Evolutionary conservation across 2,113 vertebrate species (phyloP).

Genomic region (Oryzias melastigma): DNA sequence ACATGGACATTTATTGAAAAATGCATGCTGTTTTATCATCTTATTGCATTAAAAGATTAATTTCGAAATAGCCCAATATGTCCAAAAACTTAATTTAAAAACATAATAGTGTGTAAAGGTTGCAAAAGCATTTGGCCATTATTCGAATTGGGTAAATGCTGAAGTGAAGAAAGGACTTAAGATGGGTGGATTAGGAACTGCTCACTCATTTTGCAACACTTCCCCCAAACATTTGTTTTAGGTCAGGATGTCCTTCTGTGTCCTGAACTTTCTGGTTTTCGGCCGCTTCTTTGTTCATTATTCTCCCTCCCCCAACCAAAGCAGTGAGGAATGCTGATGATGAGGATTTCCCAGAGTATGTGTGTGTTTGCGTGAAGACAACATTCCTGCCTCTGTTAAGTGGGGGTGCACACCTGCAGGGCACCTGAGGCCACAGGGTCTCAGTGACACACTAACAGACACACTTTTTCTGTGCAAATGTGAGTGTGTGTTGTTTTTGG

Average conservation of each 20-base stretch:
- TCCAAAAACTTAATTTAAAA: too few species aligned
- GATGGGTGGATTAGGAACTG: neutral
- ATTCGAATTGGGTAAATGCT: too few species aligned
- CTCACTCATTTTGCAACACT: neutral
- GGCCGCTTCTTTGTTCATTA: conserved; percentile 61
- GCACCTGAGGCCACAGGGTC: conserved; percentile 74
- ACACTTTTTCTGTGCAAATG: conserved; percentile 18
- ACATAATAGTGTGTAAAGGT: too few species aligned
- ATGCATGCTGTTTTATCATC: too few species aligned
- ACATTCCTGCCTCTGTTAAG: conserved; percentile 63
- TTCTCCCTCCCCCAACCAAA: conserved; percentile 53
- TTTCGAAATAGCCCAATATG: too few species aligned
- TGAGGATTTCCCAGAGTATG: conserved; percentile 68
- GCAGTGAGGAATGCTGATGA: conserved; percentile 73
- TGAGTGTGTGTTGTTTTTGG: conserved; percentile 1
- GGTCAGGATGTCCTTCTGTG: neutral
- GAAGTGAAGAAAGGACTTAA: neutral
- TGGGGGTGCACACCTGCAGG: conserved; percentile 76
- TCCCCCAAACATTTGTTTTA: conserved; percentile 1
- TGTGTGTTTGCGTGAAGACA: conserved; percentile 32
- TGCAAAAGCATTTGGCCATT: too few species aligned
- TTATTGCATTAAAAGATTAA: too few species aligned
- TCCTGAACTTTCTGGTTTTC: conserved; percentile 17
- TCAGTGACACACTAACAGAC: conserved; percentile 20
- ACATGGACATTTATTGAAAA: too few species aligned